Conservation (phyloP, 2,888 invertebrate genomes). For the Hypselothyrea guttata region DNA sequence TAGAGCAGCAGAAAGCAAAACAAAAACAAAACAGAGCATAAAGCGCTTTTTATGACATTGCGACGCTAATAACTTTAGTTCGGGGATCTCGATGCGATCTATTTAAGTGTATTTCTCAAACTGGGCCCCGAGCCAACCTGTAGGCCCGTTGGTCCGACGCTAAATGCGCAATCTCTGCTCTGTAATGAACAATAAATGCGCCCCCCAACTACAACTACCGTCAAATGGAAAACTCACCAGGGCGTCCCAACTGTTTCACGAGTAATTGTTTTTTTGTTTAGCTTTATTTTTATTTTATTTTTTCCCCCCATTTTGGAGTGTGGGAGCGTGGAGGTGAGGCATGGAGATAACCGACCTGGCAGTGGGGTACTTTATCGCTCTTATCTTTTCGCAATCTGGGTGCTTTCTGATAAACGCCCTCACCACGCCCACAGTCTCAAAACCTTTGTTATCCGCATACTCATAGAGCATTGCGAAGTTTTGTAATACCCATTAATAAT, state of each 20-base stretch:
- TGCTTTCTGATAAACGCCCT: conserved; percentile 49
- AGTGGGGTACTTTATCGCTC: conserved; percentile 44
- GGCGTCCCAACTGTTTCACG: conserved; percentile 14
- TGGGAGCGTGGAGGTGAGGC: too few species aligned
- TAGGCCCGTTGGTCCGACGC: conserved; percentile 6
- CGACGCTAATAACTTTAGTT: background rate
- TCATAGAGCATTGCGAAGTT: conserved; percentile 14
- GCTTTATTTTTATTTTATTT: too few species aligned
- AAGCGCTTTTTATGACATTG: too few species aligned
- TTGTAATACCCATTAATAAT: too few species aligned
- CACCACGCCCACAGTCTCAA: conserved; percentile 7
- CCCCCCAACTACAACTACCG: background rate
- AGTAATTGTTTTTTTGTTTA: background rate
- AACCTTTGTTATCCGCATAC: background rate
- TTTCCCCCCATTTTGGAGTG: too few species aligned
- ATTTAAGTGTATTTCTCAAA: too few species aligned
- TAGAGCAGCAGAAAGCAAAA: background rate
- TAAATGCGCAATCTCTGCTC: conserved; percentile 42
- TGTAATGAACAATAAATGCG: conserved; percentile 51
- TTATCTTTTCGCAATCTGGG: conserved; percentile 56
- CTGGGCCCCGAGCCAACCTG: background rate
- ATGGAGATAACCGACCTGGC: background rate
- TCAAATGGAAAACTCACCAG: conserved; percentile 24
- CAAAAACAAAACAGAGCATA: too few species aligned
- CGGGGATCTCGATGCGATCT: too few species aligned